phyloP scores from a whole-genome alignment of 2,797 vertebrate species.

The Acrossocheilus wenchowensis region DNA sequence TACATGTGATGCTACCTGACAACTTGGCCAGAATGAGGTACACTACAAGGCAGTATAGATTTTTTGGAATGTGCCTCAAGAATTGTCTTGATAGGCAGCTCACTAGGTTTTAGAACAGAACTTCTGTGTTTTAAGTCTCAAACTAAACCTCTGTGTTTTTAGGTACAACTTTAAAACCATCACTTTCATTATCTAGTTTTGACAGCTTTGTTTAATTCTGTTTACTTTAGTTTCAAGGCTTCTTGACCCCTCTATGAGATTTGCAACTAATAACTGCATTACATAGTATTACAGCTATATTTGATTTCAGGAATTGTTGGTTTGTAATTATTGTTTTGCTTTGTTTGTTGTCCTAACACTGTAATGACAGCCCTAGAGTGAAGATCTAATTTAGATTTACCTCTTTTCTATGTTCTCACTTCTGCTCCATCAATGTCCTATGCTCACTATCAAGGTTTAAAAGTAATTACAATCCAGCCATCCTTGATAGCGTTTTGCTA shows the following conservation, averaged over 20 bases:
- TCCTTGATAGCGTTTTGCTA: slow-evolving; percentile 1
- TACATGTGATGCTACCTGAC: background rate
- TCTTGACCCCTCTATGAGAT: background rate
- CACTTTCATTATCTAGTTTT: background rate
- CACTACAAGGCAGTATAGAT: no score
- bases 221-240: background rate
- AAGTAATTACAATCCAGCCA: slow-evolving; percentile 40
- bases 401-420: slow-evolving; percentile 57
- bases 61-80: background rate
- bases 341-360: slow-evolving; percentile 44
- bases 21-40: background rate
- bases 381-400: slow-evolving; percentile 83
- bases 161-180: background rate
- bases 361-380: slow-evolving; percentile 60
- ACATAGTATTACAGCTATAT: slow-evolving; percentile 2
- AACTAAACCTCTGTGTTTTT: background rate
- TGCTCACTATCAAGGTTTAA: slow-evolving; percentile 11
- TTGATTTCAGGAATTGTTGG: slow-evolving; percentile 6
- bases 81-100: background rate
- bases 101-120: background rate
- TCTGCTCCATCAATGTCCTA: slow-evolving; percentile 22
- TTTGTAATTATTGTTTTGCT: slow-evolving; percentile 34
- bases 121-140: background rate
- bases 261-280: slow-evolving; percentile 11
- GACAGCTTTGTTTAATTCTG: background rate